Conservation (phyloP, 1,140 invertebrate species). For the Eupeodes corollae region DNA sequence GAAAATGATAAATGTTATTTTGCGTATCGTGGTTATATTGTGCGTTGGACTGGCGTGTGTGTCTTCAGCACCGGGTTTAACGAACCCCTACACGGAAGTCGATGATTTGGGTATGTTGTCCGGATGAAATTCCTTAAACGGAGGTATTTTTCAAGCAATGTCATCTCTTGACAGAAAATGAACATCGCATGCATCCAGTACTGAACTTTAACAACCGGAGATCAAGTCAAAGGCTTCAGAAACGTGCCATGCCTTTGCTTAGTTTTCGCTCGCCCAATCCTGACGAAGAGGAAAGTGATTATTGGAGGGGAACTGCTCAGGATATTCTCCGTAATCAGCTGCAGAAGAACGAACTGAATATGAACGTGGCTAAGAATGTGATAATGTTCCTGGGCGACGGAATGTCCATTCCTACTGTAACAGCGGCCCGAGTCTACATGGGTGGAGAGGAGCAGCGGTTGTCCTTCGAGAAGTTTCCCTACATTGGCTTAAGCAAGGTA, state of each 20-base stretch:
- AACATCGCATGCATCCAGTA: conserved; percentile 27
- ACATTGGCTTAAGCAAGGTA: conserved; percentile 25
- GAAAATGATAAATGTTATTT: no score
- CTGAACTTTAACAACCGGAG: conserved; percentile 6
- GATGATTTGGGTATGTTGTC: no score
- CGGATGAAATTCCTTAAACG: no score
- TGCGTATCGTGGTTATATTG: no score
- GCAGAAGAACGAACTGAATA: conserved; percentile 32
- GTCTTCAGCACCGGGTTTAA: no score
- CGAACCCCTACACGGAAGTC: no score
- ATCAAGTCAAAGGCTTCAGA: conserved; percentile 5
- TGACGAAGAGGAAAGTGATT: conserved; percentile 27
- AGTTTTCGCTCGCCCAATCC: conserved; percentile 15
- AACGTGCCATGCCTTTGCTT: conserved; percentile 28
- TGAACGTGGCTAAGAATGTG: conserved; percentile 51
- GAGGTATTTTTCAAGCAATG: no score
- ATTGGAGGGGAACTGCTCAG: conserved; percentile 27
- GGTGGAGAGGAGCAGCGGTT: conserved; percentile 57
- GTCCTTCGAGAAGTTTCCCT: conserved; percentile 49
- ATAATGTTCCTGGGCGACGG: conserved; percentile 65
- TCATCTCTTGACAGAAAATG: conserved; percentile 4
- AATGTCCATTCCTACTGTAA: conserved; percentile 57
- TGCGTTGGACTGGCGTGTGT: no score
- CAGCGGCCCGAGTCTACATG: conserved; percentile 51
- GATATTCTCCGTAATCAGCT: conserved; percentile 25